phyloP scores from a whole-genome alignment of 1,140 invertebrate species.

The Drosophila yakuba region DNA sequence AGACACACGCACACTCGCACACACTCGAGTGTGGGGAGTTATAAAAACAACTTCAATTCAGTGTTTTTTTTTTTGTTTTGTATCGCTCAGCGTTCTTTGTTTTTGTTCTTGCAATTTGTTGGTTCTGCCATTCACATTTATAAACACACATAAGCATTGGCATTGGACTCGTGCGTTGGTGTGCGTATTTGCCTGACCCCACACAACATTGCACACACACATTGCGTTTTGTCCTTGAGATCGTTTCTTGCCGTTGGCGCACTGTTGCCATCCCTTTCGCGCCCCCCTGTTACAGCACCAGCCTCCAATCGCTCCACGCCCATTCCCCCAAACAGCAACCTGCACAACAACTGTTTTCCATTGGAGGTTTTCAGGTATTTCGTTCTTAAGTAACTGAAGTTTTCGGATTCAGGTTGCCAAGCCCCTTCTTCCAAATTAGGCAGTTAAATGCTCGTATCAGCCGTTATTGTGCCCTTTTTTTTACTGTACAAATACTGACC shows the following conservation, averaged over 20 bases:
- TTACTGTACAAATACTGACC: too few species aligned
- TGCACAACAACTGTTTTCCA: constrained; percentile 31
- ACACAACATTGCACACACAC: constrained; percentile 62
- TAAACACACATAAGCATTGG: constrained; percentile 4
- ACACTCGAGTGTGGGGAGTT: constrained; percentile 54
- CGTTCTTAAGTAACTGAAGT: constrained; percentile 3
- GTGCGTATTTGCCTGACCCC: constrained; percentile 70
- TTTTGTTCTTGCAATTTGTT: constrained; percentile 47
- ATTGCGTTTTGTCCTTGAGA: constrained; percentile 64
- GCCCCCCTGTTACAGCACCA: constrained; percentile 36
- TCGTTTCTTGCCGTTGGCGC: constrained; percentile 47
- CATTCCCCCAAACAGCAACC: background rate
- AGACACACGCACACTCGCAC: constrained; percentile 18
- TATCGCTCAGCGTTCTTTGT: constrained; percentile 23
- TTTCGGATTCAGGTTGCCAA: constrained; percentile 7
- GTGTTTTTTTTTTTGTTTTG: constrained; percentile 23
- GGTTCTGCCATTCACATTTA: constrained; percentile 51
- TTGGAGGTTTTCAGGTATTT: background rate
- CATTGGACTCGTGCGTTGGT: constrained; percentile 6
- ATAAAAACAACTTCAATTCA: constrained; percentile 46
- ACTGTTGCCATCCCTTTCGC: constrained; percentile 8
- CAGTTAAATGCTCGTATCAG: background rate
- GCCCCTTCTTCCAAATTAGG: constrained; percentile 1
- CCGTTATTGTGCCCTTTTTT: too few species aligned
- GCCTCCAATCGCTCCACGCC: background rate